Evolutionary conservation across 2,113 vertebrate genomes (phyloP).

Genomic region (Chloropsis hardwickii): DNA sequence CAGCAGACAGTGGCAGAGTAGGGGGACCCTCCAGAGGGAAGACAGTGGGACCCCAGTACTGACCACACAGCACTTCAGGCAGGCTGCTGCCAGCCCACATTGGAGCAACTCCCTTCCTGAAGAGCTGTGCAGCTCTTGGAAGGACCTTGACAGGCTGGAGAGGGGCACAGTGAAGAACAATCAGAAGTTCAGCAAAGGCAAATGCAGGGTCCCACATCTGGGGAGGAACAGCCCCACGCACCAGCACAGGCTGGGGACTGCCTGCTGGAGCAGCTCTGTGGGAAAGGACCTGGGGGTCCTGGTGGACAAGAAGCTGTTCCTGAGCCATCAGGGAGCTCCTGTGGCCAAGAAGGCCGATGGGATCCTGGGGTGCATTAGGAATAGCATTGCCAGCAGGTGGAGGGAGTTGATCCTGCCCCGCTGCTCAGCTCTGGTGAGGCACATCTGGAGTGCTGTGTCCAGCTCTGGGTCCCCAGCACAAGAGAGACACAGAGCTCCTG

Average conservation of each 20-base stretch:
- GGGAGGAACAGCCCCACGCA: neutral
- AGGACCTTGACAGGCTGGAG: neutral
- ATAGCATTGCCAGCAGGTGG: neutral
- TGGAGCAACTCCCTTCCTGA: neutral
- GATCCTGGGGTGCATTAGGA: neutral
- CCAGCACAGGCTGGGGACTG: neutral
- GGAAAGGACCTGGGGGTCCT: neutral
- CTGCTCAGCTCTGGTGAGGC: neutral
- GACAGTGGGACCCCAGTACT: neutral
- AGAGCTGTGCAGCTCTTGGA: neutral
- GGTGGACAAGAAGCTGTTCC: neutral
- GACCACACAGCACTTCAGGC: rapidly evolving
- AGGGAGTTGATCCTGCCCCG: neutral
- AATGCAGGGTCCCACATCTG: neutral
- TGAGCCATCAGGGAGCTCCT: neutral
- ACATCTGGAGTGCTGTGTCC: neutral
- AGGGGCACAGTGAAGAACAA: neutral
- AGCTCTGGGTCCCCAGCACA: neutral
- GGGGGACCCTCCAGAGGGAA: neutral
- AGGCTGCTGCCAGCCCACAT: neutral
- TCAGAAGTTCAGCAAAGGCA: neutral
- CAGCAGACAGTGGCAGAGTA: neutral
- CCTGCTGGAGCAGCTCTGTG: neutral
- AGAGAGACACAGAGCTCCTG: neutral
- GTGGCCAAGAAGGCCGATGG: neutral